A percentile compares a stretch with the other conserved stretches of the same genome.
phyloP scores from a whole-genome alignment of 2,797 vertebrate species.

The Thalassophryne amazonica region DNA sequence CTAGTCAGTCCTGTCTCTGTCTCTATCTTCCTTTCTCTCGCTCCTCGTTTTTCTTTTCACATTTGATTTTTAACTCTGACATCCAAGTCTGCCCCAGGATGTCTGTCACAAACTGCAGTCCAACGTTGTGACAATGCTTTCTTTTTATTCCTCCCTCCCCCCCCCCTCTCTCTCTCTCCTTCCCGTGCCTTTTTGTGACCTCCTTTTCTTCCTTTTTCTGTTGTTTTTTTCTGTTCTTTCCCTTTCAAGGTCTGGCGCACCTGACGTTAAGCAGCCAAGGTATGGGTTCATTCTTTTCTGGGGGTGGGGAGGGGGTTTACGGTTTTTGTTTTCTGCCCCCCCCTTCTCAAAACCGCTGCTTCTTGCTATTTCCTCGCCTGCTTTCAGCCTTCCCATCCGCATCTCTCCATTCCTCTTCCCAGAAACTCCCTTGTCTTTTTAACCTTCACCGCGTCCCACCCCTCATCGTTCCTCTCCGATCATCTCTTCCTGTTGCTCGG shows the following conservation, averaged over 20 bases:
- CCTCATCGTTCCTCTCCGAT: slow-evolving; percentile 19
- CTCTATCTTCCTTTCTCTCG: slow-evolving; percentile 15
- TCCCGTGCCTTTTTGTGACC: slow-evolving; percentile 82
- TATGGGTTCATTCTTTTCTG: slow-evolving; percentile 85
- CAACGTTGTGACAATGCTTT: slow-evolving; percentile 89
- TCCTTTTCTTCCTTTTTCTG: slow-evolving; percentile 82
- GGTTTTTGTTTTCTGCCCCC: slow-evolving; percentile 24
- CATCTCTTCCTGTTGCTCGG: slow-evolving; percentile 18
- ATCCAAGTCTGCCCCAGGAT: slow-evolving; percentile 85
- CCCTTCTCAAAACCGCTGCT: slow-evolving; percentile 41
- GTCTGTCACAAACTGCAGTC: slow-evolving; percentile 90
- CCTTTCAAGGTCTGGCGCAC: slow-evolving; percentile 96
- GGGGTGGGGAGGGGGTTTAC: slow-evolving; percentile 62
- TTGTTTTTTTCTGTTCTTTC: slow-evolving; percentile 85
- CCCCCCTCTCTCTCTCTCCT: slow-evolving; percentile 61
- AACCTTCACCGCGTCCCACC: slow-evolving; percentile 31
- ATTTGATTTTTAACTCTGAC: slow-evolving; percentile 84
- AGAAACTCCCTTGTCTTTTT: slow-evolving; percentile 24
- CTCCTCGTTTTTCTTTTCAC: slow-evolving; percentile 49
- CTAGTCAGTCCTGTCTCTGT: slow-evolving; percentile 55
- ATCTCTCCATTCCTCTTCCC: slow-evolving; percentile 35
- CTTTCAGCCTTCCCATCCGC: slow-evolving; percentile 52
- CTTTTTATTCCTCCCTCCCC: slow-evolving; percentile 80
- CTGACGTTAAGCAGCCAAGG: slow-evolving; percentile 99
- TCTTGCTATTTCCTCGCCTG: slow-evolving; percentile 43